phyloP scores from a whole-genome alignment of 1,140 invertebrate species.

The Scaptomyza hsui region DNA sequence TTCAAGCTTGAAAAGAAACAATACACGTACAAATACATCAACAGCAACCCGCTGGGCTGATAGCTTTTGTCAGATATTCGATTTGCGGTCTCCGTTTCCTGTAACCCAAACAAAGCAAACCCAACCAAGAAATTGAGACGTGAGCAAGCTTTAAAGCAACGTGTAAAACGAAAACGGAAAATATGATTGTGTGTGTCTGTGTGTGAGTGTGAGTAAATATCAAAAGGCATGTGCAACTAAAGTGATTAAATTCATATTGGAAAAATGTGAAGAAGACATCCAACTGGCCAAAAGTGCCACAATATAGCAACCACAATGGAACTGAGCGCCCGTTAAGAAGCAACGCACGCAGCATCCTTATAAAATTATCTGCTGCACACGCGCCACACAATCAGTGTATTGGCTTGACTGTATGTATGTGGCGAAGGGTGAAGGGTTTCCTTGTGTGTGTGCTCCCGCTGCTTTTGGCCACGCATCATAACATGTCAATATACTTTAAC shows the following conservation, averaged over 20 bases:
- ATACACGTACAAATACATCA: constrained; percentile 42
- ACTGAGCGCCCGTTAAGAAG: constrained; percentile 44
- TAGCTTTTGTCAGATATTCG: constrained; percentile 62
- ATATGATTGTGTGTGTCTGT: constrained; percentile 12
- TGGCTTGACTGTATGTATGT: constrained; percentile 16
- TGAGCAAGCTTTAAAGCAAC: constrained; percentile 50
- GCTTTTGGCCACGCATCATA: constrained; percentile 72
- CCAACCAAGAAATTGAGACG: constrained; percentile 41
- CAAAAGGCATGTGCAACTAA: constrained; percentile 50
- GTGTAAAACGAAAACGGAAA: constrained; percentile 30
- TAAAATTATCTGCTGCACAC: constrained; percentile 39
- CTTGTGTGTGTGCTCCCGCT: constrained; percentile 21
- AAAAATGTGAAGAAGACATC: constrained; percentile 15
- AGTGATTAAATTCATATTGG: constrained; percentile 74
- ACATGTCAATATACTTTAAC: constrained; percentile 73
- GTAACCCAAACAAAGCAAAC: constrained; percentile 28
- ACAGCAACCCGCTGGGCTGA: constrained; percentile 47
- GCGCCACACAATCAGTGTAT: constrained; percentile 31
- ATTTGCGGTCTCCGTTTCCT: constrained; percentile 62
- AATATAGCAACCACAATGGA: constrained; percentile 29
- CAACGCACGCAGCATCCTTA: constrained; percentile 48
- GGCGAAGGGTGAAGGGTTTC: background rate
- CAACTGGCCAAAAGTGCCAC: constrained; percentile 1
- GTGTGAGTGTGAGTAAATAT: constrained; percentile 27
- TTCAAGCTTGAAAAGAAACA: constrained; percentile 67